Evolutionary conservation across 2,113 vertebrate genomes (phyloP).

Genomic region (Corythornis vintsioides): DNA sequence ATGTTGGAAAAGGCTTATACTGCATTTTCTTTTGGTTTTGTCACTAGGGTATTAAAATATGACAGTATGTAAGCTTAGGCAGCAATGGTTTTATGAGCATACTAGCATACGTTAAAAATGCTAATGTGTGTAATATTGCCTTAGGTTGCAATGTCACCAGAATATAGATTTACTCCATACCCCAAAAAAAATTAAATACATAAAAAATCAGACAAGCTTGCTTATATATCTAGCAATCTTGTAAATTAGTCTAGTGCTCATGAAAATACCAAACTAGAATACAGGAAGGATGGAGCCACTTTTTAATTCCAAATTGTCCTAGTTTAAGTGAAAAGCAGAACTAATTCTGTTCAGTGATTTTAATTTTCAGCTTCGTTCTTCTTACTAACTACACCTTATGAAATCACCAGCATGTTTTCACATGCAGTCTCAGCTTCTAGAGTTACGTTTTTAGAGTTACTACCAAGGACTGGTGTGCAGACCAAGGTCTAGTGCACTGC

Average conservation of each 20-base stretch:
- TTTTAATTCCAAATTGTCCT: neutral
- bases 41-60: neutral
- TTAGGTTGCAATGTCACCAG: neutral
- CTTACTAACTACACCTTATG: no score
- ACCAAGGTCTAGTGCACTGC: no score
- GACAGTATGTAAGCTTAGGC: neutral
- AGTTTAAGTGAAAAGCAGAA: no score
- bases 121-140: neutral
- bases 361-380: no score
- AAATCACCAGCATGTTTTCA: no score
- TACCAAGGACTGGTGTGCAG: no score
- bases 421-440: no score
- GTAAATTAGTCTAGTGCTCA: neutral
- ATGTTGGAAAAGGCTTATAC: neutral
- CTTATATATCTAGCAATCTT: neutral
- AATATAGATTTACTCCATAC: constrained; percentile 3
- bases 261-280: neutral
- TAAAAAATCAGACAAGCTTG: neutral
- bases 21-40: neutral
- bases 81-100: neutral
- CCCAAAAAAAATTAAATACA: neutral
- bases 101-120: constrained; percentile 12
- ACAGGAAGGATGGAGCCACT: neutral
- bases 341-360: no score
- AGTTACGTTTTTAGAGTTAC: no score